phyloP scores from a whole-genome alignment of 64 coral and sea anemone genomes.

The Astreopora myriophthalma region DNA sequence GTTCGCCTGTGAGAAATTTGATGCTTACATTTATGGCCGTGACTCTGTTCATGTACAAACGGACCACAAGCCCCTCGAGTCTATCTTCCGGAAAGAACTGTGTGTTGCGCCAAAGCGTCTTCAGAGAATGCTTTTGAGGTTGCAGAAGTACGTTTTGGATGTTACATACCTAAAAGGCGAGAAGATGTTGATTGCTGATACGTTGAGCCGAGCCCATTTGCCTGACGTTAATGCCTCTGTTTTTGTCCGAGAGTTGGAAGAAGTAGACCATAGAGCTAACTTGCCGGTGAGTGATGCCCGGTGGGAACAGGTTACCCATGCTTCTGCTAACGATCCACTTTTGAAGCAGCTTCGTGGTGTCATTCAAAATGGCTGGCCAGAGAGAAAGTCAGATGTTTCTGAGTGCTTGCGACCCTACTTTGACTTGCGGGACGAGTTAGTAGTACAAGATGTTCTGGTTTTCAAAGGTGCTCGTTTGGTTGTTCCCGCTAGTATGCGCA shows the following conservation, averaged over 20 bases:
- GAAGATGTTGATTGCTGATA: neutral
- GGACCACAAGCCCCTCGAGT: neutral
- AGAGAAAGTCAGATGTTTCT: constrained; percentile 16
- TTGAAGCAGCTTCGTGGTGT: neutral
- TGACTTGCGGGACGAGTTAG: constrained; percentile 1
- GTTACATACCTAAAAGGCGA: neutral
- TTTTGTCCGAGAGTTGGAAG: neutral
- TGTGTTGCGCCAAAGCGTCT: neutral
- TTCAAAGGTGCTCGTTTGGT: constrained; percentile 16
- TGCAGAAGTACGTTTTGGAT: neutral
- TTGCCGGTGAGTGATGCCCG: neutral
- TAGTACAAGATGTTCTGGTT: neutral
- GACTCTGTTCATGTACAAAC: neutral
- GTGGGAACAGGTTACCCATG: constrained; percentile 1
- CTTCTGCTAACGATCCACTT: constrained; percentile 6
- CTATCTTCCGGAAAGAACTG: neutral
- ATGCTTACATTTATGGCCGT: neutral
- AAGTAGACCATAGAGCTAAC: constrained; percentile 2
- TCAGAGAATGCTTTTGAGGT: neutral
- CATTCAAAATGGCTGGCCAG: constrained; percentile 8
- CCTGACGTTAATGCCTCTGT: neutral
- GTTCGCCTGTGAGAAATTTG: neutral
- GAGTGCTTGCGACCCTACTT: neutral
- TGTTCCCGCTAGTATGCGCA: constrained; percentile 10
- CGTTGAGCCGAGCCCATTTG: neutral